A percentile compares a stretch with the other conserved stretches of the same genome.
phyloP scores from a whole-genome alignment of 2,888 invertebrate genomes.

The Drosophila kokeensis region DNA sequence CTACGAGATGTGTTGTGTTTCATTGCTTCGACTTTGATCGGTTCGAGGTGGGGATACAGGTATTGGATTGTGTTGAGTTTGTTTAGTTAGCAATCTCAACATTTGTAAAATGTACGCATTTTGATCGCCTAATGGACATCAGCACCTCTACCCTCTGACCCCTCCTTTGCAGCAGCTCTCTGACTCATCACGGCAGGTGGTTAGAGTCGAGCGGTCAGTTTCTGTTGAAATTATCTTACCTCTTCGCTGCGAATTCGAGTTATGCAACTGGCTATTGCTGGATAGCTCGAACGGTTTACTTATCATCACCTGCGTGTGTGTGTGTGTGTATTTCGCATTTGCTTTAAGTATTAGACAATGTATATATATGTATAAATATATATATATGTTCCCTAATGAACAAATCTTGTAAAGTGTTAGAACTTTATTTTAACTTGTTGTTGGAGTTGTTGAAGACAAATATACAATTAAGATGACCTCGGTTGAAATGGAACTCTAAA shows the following conservation, averaged over 20 bases:
- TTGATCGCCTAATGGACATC: conserved; percentile 19
- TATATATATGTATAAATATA: neutral
- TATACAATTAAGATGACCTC: neutral
- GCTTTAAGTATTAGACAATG: neutral
- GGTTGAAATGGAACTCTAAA: neutral
- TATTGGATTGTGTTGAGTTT: conserved; percentile 16
- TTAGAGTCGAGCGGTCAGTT: conserved; percentile 38
- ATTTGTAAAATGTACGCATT: conserved; percentile 26
- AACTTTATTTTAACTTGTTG: neutral
- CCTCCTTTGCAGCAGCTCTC: neutral
- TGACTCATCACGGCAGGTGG: conserved; percentile 53
- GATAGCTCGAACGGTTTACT: conserved; percentile 24
- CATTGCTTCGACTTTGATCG: conserved; percentile 39
- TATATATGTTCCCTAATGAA: neutral
- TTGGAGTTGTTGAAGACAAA: too few relatives aligned
- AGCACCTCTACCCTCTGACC: neutral
- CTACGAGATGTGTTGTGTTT: conserved; percentile 1
- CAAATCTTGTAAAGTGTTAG: neutral
- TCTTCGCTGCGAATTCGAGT: conserved; percentile 31
- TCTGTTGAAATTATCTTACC: conserved; percentile 29
- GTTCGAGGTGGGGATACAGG: conserved; percentile 19
- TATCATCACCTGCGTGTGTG: conserved; percentile 25
- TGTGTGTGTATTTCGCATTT: conserved; percentile 1
- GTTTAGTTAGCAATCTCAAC: conserved; percentile 31
- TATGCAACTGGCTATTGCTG: conserved; percentile 45